Evolutionary conservation across 2,797 vertebrate species (phyloP).

Genomic region (Acipenser ruthenus): DNA sequence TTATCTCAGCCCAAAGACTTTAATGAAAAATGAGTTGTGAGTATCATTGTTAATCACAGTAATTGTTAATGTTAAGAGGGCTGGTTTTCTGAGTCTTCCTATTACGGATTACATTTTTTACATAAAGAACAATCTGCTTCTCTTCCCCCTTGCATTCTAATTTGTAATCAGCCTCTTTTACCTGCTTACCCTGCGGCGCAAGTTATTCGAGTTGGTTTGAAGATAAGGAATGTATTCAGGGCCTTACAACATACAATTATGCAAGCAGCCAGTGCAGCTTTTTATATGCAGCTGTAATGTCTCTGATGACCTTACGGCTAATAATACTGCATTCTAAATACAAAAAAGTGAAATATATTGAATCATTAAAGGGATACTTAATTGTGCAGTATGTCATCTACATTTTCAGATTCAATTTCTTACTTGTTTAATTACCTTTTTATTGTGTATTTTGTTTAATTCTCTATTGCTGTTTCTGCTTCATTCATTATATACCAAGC

Average conservation of each 20-base stretch:
- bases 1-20: conserved; percentile 76
- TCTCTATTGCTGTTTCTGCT: no score
- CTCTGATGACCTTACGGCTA: no score
- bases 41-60: conserved; percentile 89
- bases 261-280: not conserved
- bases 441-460: no score
- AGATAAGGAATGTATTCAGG: conserved; percentile 19
- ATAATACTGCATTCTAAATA: no score
- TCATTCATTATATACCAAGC: no score
- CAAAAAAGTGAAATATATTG: no score
- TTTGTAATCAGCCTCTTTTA: conserved; percentile 35
- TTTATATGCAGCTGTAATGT: not conserved
- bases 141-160: conserved; percentile 24
- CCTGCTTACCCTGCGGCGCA: conserved; percentile 18
- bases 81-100: conserved; percentile 66
- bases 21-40: conserved; percentile 85
- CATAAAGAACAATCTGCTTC: conserved; percentile 52
- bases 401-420: no score
- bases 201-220: conserved; percentile 26
- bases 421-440: no score
- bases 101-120: conserved; percentile 78
- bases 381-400: no score
- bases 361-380: no score
- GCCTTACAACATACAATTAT: not conserved
- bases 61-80: conserved; percentile 86